Base-by-base conservation (phyloP, 2,888 invertebrate species). In the Watsonalla binaria region DNA sequence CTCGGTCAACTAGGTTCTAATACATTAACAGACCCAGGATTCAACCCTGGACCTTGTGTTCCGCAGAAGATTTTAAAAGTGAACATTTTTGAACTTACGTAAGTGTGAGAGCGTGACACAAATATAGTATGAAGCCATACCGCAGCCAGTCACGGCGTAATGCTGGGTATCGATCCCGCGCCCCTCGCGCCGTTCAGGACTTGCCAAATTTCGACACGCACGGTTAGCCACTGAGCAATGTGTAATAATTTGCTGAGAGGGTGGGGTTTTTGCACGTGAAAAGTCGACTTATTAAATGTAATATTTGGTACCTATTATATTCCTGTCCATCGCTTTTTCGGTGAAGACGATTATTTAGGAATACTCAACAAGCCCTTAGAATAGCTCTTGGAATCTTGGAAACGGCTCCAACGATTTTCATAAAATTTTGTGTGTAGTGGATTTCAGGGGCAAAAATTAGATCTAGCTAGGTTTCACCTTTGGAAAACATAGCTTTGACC, bases 101-200 rank as follows among this genome's bases (percentile, higher is more conserved):
- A 11, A 5, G 11, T 11, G 42, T 11, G 37, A 11, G 49, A 49
- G 37, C 50, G 6, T n/a, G 47, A 52, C 15, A 13, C 45, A 35
- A 13, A 39, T 42, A 42, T 11, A 50, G 35, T 42, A 54, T 54
- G 50, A 53, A 57, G 52, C 52, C 48, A 57, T 54, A 54, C 47
- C 52, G 33, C 14, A 33, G 47, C 24, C 45, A 51, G 47, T 39
- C 52, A 47, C 45, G 33, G 45, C 51, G 51, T 50, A 42, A 37
- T 46, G 54, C 54, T 46, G 55, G 52, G 52, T 52, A 58, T 58
- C 54, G 58, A 58, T 58, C 53, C 54, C 39, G 39, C 48, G 49
- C 45, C 51, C 14, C 24, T 4, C 24, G 24, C 42, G 42, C 39
- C 46, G 14, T n/a, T 45, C 45, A 51, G 39, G 54, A 46, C 6